Base-by-base conservation (phyloP, 2,113 vertebrate genomes). In the Cinclus cinclus region DNA sequence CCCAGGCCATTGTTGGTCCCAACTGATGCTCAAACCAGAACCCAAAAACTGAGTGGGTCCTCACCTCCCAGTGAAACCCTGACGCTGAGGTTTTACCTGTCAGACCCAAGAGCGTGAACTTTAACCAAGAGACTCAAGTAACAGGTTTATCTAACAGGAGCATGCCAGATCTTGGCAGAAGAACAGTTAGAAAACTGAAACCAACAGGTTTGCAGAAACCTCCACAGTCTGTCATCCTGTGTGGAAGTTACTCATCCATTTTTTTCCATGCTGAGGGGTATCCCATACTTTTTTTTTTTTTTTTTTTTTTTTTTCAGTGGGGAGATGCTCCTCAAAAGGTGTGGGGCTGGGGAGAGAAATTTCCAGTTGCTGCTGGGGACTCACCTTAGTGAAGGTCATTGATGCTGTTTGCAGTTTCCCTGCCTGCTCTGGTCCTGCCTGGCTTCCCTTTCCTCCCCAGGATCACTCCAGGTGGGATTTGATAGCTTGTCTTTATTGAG, bases 31-130 rank as follows among this genome's bases (percentile, higher is more conserved):
- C 71, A 74, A 78, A 78, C 11, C 1, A 3, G 68, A 62, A 21
- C 28, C 24, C 31, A 31, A 59, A 33, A 64, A 3, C 30, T 0
- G 0, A 35, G 59, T 9, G 14, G 37, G 37, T 60, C 60, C 64
- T 65, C 63, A 53, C 13, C 21, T 60, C 53, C 27, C 11, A 6
- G 2, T 30, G 52, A 49, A 60, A 25, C 12, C 42, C 58, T 39
- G 46, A 33, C 27, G 23, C 27, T 68, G 52, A 67, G 5, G 4
- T 52, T 79, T 73, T 9, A 67, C 42, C 69, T 3, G 5, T 7
- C 4, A 0, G 2, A 30, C 12, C 21, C 67, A 47, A 22, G 46
- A 69, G 27, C 3, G 2, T 1, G 10, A 70, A 31, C 0, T 1
- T 60, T 25, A 49, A 23, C 49, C 68, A 33, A 25, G 46, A 78